phyloP scores from a whole-genome alignment of 1,140 invertebrate genomes.

The Aphaenogaster rudis region DNA sequence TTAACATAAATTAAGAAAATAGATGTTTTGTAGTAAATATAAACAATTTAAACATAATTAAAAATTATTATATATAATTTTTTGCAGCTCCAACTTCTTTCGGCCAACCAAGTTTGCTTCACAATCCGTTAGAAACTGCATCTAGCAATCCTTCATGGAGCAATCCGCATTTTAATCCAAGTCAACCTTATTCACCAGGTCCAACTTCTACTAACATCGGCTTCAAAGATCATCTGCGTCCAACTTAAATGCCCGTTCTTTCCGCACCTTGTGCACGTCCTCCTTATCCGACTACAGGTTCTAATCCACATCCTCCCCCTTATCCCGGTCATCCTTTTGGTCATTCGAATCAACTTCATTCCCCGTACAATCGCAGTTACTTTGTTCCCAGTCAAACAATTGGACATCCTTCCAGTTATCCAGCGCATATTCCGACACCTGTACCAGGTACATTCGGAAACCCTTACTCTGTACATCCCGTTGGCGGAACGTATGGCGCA shows the following conservation, averaged over 20 bases:
- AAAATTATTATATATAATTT: neutral
- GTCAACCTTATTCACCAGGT: neutral
- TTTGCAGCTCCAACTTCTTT: constrained; percentile 39
- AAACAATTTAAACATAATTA: neutral
- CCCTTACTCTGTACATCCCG: constrained; percentile 61
- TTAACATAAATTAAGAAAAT: neutral
- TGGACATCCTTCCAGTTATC: constrained; percentile 36
- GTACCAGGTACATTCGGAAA: constrained; percentile 64
- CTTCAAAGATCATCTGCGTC: constrained; percentile 62
- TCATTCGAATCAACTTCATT: constrained; percentile 40
- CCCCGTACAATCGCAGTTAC: constrained; percentile 2
- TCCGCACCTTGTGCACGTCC: neutral
- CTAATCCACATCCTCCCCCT: constrained; percentile 15
- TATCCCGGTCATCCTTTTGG: constrained; percentile 5
- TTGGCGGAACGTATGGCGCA: constrained; percentile 33
- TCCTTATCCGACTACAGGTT: constrained; percentile 37
- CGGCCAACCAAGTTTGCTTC: neutral
- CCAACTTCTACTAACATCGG: constrained; percentile 48
- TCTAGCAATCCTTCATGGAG: constrained; percentile 40
- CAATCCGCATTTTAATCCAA: constrained; percentile 59
- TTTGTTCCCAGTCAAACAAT: constrained; percentile 10
- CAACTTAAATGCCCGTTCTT: constrained; percentile 30
- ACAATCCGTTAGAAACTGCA: constrained; percentile 21
- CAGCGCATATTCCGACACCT: constrained; percentile 59
- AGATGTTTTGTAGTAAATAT: neutral